Evolutionary conservation across 92 coral and sea anemone genomes (phyloP), one percentile per base, ranked within the genome.

Genomic region (Epizoanthus ramosus): DNA sequence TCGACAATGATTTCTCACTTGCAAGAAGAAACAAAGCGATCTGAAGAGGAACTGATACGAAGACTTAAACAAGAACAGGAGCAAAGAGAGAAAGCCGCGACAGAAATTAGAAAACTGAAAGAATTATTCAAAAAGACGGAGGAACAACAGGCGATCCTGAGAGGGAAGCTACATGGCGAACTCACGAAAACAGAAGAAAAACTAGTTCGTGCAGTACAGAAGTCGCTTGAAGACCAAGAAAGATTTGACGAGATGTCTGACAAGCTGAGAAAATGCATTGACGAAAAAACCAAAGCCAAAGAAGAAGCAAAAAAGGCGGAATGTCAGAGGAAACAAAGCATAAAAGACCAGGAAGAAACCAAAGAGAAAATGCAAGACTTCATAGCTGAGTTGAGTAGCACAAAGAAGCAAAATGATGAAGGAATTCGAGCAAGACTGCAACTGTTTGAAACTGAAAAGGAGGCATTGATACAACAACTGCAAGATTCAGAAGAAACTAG

Each of bases 271-370:
- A 77, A 77, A 61, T n/a, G 35, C 61, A 56, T 61, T n/a, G 71
- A 77, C 35, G 82, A 61, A 4, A 77, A 77, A 77, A 41, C 15
- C 7, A 61, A 77, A 39, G 59, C 41, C 12, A 69, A 77, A 60
- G 82, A 75, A 18, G 54, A 77, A 19, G 41, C 47, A 19, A 39
- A 17, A 3, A 61, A 14, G 23, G 31, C 15, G 47, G 82, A 77
- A 61, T 4, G 8, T 43, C 58, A 63, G 50, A 77, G 71, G n/a
- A 61, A 33, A 45, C 70, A 45, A 41, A 39, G 31, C 19, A 57
- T 61, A 17, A 61, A 63, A 13, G 82, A 77, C 15, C 71, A 41
- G 10, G 71, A 77, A 19, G 82, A 61, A 59, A 77, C 39, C 12
- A 39, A 19, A 77, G 22, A 18, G 58, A 43, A 10, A 33, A 41